Evolutionary conservation across 2,888 invertebrate species (phyloP).

Genomic region (Polia nebulosa): DNA sequence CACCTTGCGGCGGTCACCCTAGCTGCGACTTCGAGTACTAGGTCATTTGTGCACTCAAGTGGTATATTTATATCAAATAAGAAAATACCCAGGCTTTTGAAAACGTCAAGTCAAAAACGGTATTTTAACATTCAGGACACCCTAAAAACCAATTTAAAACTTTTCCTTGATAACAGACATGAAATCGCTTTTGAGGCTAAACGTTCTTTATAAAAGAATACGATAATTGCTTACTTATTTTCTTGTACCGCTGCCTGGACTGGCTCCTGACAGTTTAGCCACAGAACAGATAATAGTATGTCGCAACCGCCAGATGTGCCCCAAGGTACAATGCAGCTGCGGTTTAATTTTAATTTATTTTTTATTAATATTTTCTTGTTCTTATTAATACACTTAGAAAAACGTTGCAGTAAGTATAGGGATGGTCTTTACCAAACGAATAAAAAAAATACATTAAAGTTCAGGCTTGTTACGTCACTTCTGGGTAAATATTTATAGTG

Average conservation of each 20-base stretch:
- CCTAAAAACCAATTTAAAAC: slow-evolving; percentile 14
- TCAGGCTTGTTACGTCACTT: no score
- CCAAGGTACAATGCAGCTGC: neutral
- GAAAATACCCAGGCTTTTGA: neutral
- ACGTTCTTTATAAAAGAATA: neutral
- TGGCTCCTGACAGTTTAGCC: neutral
- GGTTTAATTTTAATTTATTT: neutral
- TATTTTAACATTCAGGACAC: neutral
- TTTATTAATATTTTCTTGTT: no score
- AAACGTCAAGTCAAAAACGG: neutral
- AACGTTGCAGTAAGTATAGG: no score
- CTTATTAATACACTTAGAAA: no score
- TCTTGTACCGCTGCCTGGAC: neutral
- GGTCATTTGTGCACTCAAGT: neutral
- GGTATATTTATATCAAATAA: neutral
- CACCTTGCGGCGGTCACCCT: neutral
- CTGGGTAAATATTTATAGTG: no score
- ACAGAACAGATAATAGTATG: neutral
- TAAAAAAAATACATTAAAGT: no score
- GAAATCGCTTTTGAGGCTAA: neutral
- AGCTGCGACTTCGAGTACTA: neutral
- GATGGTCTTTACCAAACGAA: no score
- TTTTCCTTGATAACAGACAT: neutral
- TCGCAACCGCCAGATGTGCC: neutral
- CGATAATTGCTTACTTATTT: slow-evolving; percentile 12